Evolutionary conservation across 2,113 vertebrate species (phyloP), one percentile per base, ranked within the genome.

Genomic region (Mirounga angustirostris): DNA sequence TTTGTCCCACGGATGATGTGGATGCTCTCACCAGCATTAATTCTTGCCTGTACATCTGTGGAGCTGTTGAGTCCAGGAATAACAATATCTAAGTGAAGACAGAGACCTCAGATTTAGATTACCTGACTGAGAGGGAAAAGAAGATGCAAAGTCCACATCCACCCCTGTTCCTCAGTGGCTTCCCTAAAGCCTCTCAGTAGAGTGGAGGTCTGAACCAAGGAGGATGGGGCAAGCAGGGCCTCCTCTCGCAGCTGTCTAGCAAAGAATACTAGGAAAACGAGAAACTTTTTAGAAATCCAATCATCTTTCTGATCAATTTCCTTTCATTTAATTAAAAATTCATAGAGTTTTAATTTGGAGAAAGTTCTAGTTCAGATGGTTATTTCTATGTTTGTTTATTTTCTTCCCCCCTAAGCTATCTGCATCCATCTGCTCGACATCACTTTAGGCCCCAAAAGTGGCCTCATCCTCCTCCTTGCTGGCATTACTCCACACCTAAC

Each of bases 11-110:
- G 99, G 97, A 99, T 99, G 82, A 99, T 99, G 85, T 99, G 99
- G 97, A 99, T 99, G 97, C 99, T 99, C 98, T 99, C 99, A 0
- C 99, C 99, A 94, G 99, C 99, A 90, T 99, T 99, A 94, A 99
- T 99, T 95, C 99, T 99, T 80, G 99, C 99, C 98, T 99, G 99
- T 56, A 99, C 99, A 85, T 99, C 99, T 30, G 99, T 99, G 89
- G 99, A 99, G 96, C 99, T 99, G 97, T 99, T 99, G 78, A 99
- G 99, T 98, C 99, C 99, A n/a, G 99, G 99, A 98, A 99, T 99
- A 92, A 99, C 99, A 92, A 99, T 99, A 99, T 99, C 99, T 99
- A 98, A 98, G 82, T 69, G 94, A 82, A 95, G 94, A 98, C 58
- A 99, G 91, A 98, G 16, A 96, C 40, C 93, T 89, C 12, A 81